Conservation (phyloP, 2,113 vertebrate species). For the Syrrhaptes paradoxus region DNA sequence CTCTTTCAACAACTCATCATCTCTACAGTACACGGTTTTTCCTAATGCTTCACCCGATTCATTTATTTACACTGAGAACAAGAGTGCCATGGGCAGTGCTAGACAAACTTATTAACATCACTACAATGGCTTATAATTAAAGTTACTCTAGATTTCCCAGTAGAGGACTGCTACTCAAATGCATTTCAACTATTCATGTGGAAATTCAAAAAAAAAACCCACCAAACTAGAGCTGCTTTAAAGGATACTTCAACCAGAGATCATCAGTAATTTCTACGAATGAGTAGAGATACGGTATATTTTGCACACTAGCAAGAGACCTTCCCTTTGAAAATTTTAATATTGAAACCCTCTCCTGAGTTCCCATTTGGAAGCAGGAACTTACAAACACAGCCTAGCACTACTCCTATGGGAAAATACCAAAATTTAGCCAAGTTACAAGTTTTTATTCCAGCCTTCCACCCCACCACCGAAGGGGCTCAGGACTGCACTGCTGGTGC, state of each 20-base stretch:
- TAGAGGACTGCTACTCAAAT: neutral
- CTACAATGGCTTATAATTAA: neutral
- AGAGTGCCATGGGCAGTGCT: neutral
- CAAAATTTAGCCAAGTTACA: neutral
- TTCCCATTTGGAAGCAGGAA: neutral
- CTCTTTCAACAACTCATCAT: neutral
- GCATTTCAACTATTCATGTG: neutral
- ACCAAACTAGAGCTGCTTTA: slow-evolving; percentile 3
- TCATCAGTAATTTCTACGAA: neutral
- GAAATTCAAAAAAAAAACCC: too few species aligned
- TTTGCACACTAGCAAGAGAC: neutral
- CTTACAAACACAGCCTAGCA: neutral
- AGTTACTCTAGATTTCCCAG: neutral
- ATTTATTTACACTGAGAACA: neutral
- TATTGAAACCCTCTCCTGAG: neutral
- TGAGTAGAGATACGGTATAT: neutral
- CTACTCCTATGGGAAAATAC: neutral
- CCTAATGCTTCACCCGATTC: neutral
- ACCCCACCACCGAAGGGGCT: neutral
- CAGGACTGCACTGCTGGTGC: neutral
- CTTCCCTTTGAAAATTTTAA: neutral
- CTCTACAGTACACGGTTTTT: neutral
- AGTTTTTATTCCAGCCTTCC: neutral
- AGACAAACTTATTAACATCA: neutral
- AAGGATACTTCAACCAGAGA: neutral